Base-by-base conservation (phyloP, 2,888 invertebrate species). In the Himalopsyche kuldschensis region DNA sequence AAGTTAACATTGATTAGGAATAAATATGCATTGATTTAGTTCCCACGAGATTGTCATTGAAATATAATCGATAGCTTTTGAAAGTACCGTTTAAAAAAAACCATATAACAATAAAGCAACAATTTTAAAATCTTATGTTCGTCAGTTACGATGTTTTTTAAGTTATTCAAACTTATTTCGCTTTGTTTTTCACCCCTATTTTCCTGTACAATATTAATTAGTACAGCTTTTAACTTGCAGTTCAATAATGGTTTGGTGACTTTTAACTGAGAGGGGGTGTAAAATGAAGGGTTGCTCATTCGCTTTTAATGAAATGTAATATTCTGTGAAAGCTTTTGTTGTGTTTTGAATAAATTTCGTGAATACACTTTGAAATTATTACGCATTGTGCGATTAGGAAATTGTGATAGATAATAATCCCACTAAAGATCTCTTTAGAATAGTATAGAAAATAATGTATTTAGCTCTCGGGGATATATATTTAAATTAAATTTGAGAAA, bases 171-270 rank as follows among this genome's bases (percentile, higher is more conserved):
- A 41, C 35, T 4, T 32, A n/a, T 35, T 35, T 35, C 24, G 24
- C 76, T 32, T 76, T 76, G 76, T 76, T 76, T 76, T 76, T 30
- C 35, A 41, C 41, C 35, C 76, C 76, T 76, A 76, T 76, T 76
- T 15, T 20, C 69, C 69, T 69, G 69, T 69, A 69, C 69, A 69
- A 69, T 69, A 82, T 82, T 82, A 82, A 82, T 82, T 82, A 82
- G 78, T 78, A 82, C 78, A 78, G 82, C 69, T 78, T 82, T 82
- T 82, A 48, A 82, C 77, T 82, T 31, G 55, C 47, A 77, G 30
- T 77, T 32, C 35, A 69, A 69, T 69, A 27, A 69, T 69, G 69
- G 24, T 69, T 69, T 69, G 69, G 69, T 27, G 69, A 69, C 48
- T 81, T 48, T 76, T 75, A 47, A 46, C 69, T 46, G 81, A 27